These are phyloP conservation scores for Psephotus haematonotus DNA, from an alignment of 2,113 vertebrate genomes.

Conservation along the genomic window DNA sequence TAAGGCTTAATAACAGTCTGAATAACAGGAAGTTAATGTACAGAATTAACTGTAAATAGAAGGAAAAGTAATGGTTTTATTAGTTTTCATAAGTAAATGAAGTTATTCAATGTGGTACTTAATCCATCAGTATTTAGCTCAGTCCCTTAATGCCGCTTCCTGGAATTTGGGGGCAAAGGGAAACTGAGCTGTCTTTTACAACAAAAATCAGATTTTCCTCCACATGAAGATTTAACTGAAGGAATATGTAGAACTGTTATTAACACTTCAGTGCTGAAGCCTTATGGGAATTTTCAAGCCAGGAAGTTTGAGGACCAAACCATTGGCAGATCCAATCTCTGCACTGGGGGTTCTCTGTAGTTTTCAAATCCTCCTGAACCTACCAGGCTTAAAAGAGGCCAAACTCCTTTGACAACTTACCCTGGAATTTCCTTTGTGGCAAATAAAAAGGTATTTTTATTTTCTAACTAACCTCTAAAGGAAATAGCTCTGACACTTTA, in stretches of 20 bases:
- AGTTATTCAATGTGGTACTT: neutral
- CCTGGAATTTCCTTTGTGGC: neutral
- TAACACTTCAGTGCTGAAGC: neutral
- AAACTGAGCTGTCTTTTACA: neutral
- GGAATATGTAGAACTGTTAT: neutral
- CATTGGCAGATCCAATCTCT: neutral
- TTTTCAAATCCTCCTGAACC: neutral
- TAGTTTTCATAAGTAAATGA: neutral
- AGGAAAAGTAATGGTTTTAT: neutral
- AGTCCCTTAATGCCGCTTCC: neutral
- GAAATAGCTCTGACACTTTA: neutral
- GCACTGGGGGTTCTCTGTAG: neutral
- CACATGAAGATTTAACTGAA: neutral
- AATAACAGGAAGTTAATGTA: neutral
- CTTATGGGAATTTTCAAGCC: rapidly evolving
- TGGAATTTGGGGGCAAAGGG: neutral
- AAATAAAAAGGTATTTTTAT: slow-evolving; percentile 23
- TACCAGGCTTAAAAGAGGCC: neutral
- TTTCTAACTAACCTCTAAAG: neutral
- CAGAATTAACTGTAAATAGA: neutral
- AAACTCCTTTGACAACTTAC: neutral
- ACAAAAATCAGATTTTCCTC: neutral
- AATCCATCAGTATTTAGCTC: neutral
- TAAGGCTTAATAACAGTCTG: neutral
- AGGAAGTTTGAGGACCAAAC: neutral